A percentile compares a stretch with the other conserved stretches of the same genome.
Conservation (phyloP, 2,797 vertebrate genomes). For the Silurus aristotelis region DNA sequence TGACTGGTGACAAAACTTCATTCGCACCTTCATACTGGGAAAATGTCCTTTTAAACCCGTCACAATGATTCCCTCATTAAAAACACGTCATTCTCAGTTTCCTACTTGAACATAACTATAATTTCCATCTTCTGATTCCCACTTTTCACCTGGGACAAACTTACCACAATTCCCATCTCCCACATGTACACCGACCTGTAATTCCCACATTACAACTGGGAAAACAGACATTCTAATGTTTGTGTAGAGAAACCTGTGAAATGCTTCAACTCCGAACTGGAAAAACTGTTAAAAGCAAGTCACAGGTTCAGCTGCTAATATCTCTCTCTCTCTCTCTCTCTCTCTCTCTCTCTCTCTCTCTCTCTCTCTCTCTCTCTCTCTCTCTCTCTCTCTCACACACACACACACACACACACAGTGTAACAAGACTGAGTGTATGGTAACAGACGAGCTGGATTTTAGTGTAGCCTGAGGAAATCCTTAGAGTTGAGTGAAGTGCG, state of each 20-base stretch:
- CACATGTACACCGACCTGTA: background rate
- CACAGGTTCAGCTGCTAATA: too few species aligned
- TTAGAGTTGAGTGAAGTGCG: background rate
- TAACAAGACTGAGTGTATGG: background rate
- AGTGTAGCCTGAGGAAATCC: slow-evolving; percentile 42
- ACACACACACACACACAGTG: background rate
- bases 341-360: too few species aligned
- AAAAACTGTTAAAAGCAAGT: background rate
- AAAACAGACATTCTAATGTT: background rate
- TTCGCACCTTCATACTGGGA: background rate
- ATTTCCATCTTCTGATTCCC: background rate
- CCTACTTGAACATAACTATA: background rate
- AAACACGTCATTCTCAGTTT: background rate
- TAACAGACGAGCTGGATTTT: slow-evolving; percentile 32
- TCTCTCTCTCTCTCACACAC: background rate
- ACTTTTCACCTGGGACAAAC: too few species aligned
- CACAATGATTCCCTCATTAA: too few species aligned
- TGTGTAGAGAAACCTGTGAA: background rate
- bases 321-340: too few species aligned
- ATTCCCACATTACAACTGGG: background rate
- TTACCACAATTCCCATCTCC: background rate
- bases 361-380: too few species aligned
- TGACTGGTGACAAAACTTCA: background rate
- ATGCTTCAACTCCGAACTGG: background rate
- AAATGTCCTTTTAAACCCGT: background rate